Conservation (phyloP, 92 coral and sea anemone species). For the Porites cylindrica region DNA sequence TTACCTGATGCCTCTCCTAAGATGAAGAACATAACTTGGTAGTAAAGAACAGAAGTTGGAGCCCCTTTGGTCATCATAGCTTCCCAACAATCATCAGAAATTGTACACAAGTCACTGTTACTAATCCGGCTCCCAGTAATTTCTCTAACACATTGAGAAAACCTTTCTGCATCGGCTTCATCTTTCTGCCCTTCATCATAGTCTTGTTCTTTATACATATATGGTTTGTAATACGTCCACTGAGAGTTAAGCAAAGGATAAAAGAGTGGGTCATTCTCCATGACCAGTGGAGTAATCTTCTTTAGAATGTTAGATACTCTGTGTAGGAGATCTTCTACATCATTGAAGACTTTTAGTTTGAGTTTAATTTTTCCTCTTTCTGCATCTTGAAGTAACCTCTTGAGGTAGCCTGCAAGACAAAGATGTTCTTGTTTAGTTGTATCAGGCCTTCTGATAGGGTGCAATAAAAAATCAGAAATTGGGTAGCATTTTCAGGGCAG, state of each 20-base stretch:
- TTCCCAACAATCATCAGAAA: slow-evolving; percentile 28
- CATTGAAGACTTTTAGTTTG: neutral
- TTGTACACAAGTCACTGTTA: slow-evolving; percentile 12
- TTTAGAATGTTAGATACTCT: neutral
- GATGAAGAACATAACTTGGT: slow-evolving; percentile 30
- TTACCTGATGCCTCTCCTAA: slow-evolving; percentile 42
- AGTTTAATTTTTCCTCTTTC: slow-evolving; percentile 28
- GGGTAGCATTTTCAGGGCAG: too few species aligned
- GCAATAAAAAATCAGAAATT: too few species aligned
- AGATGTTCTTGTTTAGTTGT: neutral
- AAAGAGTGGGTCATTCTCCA: slow-evolving; percentile 26
- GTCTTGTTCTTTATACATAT: neutral
- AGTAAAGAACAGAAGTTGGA: neutral
- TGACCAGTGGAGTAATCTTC: slow-evolving; percentile 12
- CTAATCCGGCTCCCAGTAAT: slow-evolving; percentile 29
- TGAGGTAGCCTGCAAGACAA: slow-evolving; percentile 18
- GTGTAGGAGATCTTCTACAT: slow-evolving; percentile 15
- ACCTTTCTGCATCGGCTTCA: neutral
- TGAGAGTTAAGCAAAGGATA: slow-evolving; percentile 23
- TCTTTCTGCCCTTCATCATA: neutral
- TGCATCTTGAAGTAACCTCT: slow-evolving; percentile 14
- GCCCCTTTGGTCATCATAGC: slow-evolving; percentile 24
- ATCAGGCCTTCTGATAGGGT: too few species aligned
- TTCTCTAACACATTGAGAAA: slow-evolving; percentile 8
- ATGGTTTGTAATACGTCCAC: slow-evolving; percentile 36